Conservation (phyloP, 2,888 invertebrate genomes). For the Melanargia galathea region DNA sequence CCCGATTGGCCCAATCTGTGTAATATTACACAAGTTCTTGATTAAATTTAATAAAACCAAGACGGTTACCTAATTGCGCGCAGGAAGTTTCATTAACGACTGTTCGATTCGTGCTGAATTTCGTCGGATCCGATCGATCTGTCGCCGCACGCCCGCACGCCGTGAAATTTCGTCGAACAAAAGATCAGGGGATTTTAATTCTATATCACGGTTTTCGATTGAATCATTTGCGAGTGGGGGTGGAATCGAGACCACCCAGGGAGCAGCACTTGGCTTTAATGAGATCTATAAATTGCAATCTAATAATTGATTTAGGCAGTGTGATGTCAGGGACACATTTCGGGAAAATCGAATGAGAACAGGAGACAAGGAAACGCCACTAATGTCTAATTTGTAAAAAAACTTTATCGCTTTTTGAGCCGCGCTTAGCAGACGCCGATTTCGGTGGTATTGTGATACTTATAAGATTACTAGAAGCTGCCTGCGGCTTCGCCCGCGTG, state of each 20-base stretch:
- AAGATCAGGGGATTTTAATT: constrained; percentile 55
- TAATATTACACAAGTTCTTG: constrained; percentile 81
- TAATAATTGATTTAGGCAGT: constrained; percentile 43
- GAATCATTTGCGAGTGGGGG: constrained; percentile 63
- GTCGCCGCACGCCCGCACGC: constrained; percentile 43
- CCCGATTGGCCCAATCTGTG: constrained; percentile 80
- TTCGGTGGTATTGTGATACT: too few species aligned
- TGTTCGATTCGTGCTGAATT: constrained; percentile 73
- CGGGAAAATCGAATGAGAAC: neutral
- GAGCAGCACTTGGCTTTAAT: constrained; percentile 57
- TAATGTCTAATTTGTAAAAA: too few species aligned
- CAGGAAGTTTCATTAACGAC: constrained; percentile 77
- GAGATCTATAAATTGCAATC: constrained; percentile 63
- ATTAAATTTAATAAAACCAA: constrained; percentile 83
- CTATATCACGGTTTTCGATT: constrained; percentile 52
- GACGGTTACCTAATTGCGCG: constrained; percentile 79
- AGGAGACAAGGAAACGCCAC: neutral
- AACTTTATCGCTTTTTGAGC: too few species aligned
- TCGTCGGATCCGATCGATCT: constrained; percentile 63
- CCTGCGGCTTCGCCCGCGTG: too few species aligned
- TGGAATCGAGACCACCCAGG: constrained; percentile 53
- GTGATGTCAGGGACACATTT: constrained; percentile 45
- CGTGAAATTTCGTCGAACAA: constrained; percentile 47
- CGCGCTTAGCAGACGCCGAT: too few species aligned
- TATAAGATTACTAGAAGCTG: too few species aligned